Evolutionary conservation across 2,797 vertebrate genomes (phyloP).

Genomic region (Chelon labrosus): DNA sequence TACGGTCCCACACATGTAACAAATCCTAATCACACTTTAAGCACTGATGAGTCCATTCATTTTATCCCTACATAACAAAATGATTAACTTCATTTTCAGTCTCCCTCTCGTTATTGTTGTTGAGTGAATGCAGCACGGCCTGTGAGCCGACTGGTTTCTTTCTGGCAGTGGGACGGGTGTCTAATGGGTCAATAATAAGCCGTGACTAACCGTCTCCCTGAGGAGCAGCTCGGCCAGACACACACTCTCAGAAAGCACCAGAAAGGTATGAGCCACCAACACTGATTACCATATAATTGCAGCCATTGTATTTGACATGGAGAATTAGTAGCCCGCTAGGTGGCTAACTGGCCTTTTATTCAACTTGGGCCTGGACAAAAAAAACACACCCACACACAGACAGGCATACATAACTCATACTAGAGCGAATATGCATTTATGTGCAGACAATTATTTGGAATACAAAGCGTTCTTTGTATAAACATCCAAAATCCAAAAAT

Average conservation of each 20-base stretch:
- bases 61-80: constrained; percentile 53
- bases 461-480: too few relatives aligned
- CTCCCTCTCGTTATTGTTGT: constrained; percentile 59
- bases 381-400: constrained; percentile 60
- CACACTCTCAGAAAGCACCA: constrained; percentile 82
- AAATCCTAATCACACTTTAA: constrained; percentile 17
- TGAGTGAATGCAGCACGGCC: constrained; percentile 65
- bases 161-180: constrained; percentile 82
- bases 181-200: constrained; percentile 87
- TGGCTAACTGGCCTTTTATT: constrained; percentile 86
- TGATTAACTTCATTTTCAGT: constrained; percentile 61
- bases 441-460: constrained; percentile 20
- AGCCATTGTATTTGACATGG: constrained; percentile 90
- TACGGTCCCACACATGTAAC: constrained; percentile 9
- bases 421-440: constrained; percentile 52
- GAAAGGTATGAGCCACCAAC: constrained; percentile 86
- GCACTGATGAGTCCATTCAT: constrained; percentile 37
- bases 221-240: constrained; percentile 86
- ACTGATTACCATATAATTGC: constrained; percentile 96
- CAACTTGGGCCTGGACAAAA: constrained; percentile 67
- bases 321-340: constrained; percentile 86
- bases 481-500: too few relatives aligned
- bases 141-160: constrained; percentile 75
- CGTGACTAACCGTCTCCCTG: constrained; percentile 86
- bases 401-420: constrained; percentile 43